phyloP scores from a whole-genome alignment of 2,888 invertebrate species.

The Augiades crinisus region DNA sequence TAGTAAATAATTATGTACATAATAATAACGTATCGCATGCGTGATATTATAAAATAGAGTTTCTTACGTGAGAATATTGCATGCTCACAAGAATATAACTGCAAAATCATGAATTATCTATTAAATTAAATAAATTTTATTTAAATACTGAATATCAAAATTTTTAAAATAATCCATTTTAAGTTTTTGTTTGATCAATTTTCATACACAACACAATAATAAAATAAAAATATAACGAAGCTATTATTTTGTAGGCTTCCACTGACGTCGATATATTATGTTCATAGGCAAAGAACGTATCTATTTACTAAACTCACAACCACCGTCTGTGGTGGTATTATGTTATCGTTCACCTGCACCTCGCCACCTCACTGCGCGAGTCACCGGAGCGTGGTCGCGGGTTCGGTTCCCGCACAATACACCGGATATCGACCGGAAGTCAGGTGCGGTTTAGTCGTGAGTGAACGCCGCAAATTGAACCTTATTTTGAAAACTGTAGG shows the following conservation, averaged over 20 bases:
- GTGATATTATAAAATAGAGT: constrained; percentile 3
- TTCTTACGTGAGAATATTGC: constrained; percentile 14
- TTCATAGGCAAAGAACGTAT: not conserved
- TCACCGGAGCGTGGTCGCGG: constrained; percentile 50
- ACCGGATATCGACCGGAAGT: constrained; percentile 61
- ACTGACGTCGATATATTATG: too few relatives aligned
- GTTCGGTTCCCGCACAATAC: constrained; percentile 57
- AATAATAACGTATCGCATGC: constrained; percentile 3
- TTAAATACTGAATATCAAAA: too few relatives aligned
- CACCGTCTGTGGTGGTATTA: not conserved
- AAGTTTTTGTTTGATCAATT: too few relatives aligned
- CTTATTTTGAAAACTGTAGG: not conserved
- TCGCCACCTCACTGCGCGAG: constrained; percentile 3
- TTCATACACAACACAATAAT: too few relatives aligned
- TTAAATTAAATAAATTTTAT: too few relatives aligned
- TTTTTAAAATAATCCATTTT: too few relatives aligned
- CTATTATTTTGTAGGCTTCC: too few relatives aligned
- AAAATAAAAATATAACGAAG: too few relatives aligned
- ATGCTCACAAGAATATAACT: too few relatives aligned
- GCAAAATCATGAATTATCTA: too few relatives aligned
- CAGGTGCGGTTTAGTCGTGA: constrained; percentile 43
- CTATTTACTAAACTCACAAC: not conserved
- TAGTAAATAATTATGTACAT: too few relatives aligned
- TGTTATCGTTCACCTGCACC: not conserved
- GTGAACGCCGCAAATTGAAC: not conserved